Evolutionary conservation across 2,888 invertebrate genomes (phyloP).

Genomic region (Dolichomitus sp.): DNA sequence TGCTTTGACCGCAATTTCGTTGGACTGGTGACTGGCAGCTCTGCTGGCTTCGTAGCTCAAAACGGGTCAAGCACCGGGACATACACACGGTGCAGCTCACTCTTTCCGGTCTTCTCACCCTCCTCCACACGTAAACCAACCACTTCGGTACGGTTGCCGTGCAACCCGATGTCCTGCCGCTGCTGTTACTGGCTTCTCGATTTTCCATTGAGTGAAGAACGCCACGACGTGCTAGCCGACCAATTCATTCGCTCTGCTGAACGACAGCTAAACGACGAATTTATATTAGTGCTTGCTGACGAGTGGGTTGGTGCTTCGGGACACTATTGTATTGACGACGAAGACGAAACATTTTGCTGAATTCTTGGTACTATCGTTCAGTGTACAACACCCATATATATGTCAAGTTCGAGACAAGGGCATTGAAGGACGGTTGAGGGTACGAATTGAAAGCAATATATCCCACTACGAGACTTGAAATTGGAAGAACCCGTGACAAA

Average conservation of each 20-base stretch:
- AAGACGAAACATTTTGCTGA: constrained; percentile 1
- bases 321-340: constrained; percentile 29
- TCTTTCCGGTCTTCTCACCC: constrained; percentile 42
- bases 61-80: constrained; percentile 61
- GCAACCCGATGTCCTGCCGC: constrained; percentile 55
- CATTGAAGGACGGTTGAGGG: constrained; percentile 22
- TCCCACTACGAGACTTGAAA: constrained; percentile 32
- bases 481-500: constrained; percentile 40
- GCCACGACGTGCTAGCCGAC: background rate
- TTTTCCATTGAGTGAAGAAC: constrained; percentile 54
- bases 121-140: constrained; percentile 15
- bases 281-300: constrained; percentile 42
- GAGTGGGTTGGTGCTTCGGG: background rate
- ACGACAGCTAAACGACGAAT: constrained; percentile 43
- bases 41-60: constrained; percentile 55
- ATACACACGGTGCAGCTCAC: constrained; percentile 36
- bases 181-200: constrained; percentile 41
- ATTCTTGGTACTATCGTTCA: constrained; percentile 2
- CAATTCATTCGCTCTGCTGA: constrained; percentile 26
- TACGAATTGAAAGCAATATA: constrained; percentile 58
- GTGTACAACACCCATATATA: background rate
- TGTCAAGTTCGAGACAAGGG: background rate
- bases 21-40: constrained; percentile 63
- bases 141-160: constrained; percentile 30
- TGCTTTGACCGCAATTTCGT: constrained; percentile 66